phyloP scores from a whole-genome alignment of 2,797 vertebrate species.

The Vipera latastei region DNA sequence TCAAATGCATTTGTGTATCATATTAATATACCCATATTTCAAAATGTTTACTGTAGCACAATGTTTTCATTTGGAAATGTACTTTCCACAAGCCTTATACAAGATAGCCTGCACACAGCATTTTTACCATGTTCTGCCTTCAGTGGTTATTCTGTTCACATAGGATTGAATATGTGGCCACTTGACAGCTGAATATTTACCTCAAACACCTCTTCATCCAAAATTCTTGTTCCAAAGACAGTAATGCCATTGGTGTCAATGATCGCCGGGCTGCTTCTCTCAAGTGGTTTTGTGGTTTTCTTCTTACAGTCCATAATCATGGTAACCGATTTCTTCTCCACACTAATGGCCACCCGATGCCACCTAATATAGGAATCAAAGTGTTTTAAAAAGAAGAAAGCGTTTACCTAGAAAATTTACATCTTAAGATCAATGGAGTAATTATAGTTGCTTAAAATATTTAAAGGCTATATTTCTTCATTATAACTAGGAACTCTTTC shows the following conservation, averaged over 20 bases:
- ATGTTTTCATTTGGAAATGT: background rate
- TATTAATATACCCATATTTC: background rate
- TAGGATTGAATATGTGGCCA: background rate
- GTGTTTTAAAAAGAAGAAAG: slow-evolving; percentile 20
- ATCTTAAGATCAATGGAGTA: background rate
- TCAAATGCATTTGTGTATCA: slow-evolving; percentile 26
- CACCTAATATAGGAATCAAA: slow-evolving; percentile 75
- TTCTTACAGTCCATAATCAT: slow-evolving; percentile 95
- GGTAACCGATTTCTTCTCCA: slow-evolving; percentile 93
- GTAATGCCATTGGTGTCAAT: slow-evolving; percentile 87
- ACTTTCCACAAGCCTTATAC: background rate
- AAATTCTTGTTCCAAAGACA: slow-evolving; percentile 90
- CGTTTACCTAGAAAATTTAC: background rate
- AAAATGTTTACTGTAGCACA: slow-evolving; percentile 9
- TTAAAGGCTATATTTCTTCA: background rate
- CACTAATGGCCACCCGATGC: slow-evolving; percentile 96
- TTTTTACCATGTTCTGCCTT: background rate
- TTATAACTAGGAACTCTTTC: background rate
- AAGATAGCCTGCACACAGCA: background rate
- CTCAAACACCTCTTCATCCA: slow-evolving; percentile 94
- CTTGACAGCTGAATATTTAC: slow-evolving; percentile 68
- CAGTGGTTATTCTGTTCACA: background rate
- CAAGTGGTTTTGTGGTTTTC: slow-evolving; percentile 86
- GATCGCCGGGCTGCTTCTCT: slow-evolving; percentile 80
- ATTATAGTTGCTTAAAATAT: background rate